Base-by-base conservation (phyloP, 2,113 vertebrate genomes). In the Bagarius yarrelli region DNA sequence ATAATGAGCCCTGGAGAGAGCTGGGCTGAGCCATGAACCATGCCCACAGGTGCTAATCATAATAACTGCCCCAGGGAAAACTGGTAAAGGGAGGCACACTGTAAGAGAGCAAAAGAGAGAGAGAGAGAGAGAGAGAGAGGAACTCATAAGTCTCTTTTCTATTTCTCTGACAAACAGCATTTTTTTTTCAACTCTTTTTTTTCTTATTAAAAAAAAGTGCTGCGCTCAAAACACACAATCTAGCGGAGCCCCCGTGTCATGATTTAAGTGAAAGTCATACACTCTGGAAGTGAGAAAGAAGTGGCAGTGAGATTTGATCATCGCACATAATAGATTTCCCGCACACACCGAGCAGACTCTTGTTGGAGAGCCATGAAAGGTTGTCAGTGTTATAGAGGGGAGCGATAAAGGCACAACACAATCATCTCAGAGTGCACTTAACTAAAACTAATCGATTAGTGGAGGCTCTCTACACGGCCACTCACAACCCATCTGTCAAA, bases 41-140 rank as follows among this genome's bases (percentile, higher is more conserved):
- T 87, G 86, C 82, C 86, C 88, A 87, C 86, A 87, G 88, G 88
- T 89, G 73, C 86, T 87, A 85, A 32, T 71, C 81, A 83, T 89
- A 89, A 87, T 87, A 80, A 87, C 80, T 78, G 83, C 88, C 84
- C 88, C 86, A 85, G 88, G 88, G 88, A 86, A 59, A 64, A 59
- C 30, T 25, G 80, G 56, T n/a, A 57, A 18, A 81, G 69, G 30
- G 52, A 74, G 34, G 30, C 27, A 59, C 12, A 61, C 32, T 63
- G 53, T 34, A 4, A 32, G 53, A 79, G 36, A 36, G 15, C 55
- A 14, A 79, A 52, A 25, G 36, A 59, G 56, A 56, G 66, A 52
- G 21, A 57, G 40, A 73, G 76, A 47, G 40, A 78, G 67, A 84
- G 69, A 66, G 44, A 55, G 40, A 72, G 67, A 52, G 72, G 30